phyloP scores from a whole-genome alignment of 2,888 invertebrate species.

The Lepidonotus clava region DNA sequence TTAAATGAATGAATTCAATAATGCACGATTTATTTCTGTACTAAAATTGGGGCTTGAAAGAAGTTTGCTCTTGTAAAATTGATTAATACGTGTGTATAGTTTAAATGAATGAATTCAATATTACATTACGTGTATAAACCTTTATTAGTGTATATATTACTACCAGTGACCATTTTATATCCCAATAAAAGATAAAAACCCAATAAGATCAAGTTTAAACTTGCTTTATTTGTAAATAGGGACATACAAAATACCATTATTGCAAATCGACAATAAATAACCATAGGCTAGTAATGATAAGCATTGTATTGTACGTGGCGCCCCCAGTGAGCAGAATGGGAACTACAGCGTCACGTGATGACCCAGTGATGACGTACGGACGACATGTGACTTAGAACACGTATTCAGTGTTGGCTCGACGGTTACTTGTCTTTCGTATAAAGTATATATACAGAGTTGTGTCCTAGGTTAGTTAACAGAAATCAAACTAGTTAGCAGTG shows the following conservation, averaged over 20 bases:
- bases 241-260: slow-evolving; percentile 58
- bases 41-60: no score
- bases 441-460: slow-evolving; percentile 9
- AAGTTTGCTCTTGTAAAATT: no score
- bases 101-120: no score
- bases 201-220: slow-evolving; percentile 27
- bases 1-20: no score
- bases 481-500: slow-evolving; percentile 27
- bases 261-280: slow-evolving; percentile 57
- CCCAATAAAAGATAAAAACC: not conserved
- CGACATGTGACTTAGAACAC: slow-evolving; percentile 45
- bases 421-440: slow-evolving; percentile 35
- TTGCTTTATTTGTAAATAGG: slow-evolving; percentile 57
- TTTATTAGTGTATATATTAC: no score
- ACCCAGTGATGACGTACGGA: slow-evolving; percentile 45
- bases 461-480: slow-evolving; percentile 30
- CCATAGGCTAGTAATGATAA: slow-evolving; percentile 52
- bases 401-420: slow-evolving; percentile 33
- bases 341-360: slow-evolving; percentile 36
- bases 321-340: slow-evolving; percentile 46
- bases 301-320: slow-evolving; percentile 41
- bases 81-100: no score
- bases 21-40: no score
- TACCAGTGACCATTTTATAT: no score
- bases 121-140: no score